These are phyloP conservation scores for Urechis unicinctus DNA, from an alignment of 2,888 invertebrate genomes.

Conservation along the genomic window DNA sequence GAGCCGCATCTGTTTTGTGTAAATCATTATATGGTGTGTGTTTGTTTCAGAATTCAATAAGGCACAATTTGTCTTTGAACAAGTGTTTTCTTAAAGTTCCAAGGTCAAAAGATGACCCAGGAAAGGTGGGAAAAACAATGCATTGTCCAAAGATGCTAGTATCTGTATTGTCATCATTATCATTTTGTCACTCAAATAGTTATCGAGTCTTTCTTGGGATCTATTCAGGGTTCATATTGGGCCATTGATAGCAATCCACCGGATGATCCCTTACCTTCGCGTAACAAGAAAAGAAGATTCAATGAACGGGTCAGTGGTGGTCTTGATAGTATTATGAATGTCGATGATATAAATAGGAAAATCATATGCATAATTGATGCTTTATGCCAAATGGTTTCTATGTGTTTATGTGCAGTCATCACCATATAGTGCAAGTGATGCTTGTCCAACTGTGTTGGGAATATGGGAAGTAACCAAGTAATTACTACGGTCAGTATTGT, in stretches of 20 bases:
- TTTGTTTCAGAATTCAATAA: constrained; percentile 64
- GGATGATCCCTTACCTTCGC: constrained; percentile 34
- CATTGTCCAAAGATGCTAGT: not conserved
- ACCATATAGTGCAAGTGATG: not conserved
- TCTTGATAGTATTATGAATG: not conserved
- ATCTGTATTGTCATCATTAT: not conserved
- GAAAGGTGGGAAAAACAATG: constrained; percentile 55
- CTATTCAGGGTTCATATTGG: constrained; percentile 53
- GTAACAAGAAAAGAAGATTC: constrained; percentile 7
- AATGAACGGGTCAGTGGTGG: constrained; percentile 15
- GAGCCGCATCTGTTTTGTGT: too few relatives aligned
- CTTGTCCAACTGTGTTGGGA: not conserved
- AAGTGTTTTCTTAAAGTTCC: constrained; percentile 70
- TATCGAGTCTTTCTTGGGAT: too few relatives aligned
- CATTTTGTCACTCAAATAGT: not conserved
- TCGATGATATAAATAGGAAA: too few relatives aligned
- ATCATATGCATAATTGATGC: too few relatives aligned
- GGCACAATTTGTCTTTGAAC: constrained; percentile 67
- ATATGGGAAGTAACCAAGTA: too few relatives aligned
- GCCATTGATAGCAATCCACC: constrained; percentile 50
- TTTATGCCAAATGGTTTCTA: too few relatives aligned
- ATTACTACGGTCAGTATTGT: too few relatives aligned
- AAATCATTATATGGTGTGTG: too few relatives aligned
- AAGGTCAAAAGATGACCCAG: constrained; percentile 66
- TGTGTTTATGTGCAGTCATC: too few relatives aligned